Evolutionary conservation across 1,140 invertebrate genomes (phyloP).

Genomic region (Drosophila neocordata): DNA sequence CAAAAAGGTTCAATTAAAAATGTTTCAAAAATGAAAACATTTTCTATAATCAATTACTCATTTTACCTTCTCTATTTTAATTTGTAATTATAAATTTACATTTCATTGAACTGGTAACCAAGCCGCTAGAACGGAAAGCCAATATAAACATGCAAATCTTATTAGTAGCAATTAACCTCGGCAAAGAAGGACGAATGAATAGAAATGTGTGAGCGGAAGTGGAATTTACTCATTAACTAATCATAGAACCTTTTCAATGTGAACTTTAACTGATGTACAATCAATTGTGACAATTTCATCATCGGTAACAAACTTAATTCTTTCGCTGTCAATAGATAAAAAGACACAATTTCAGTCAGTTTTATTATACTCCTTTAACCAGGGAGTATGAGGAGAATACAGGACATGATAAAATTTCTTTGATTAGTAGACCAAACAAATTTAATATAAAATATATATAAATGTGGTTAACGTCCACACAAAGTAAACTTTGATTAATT

Average conservation of each 20-base stretch:
- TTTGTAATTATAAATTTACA: not conserved
- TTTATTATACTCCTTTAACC: too few relatives aligned
- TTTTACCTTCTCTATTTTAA: not conserved
- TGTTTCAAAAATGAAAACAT: too few relatives aligned
- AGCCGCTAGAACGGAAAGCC: not conserved
- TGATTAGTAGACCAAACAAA: not conserved
- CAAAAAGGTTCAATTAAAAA: not conserved
- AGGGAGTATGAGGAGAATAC: too few relatives aligned
- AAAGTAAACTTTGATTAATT: conserved; percentile 60
- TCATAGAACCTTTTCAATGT: not conserved
- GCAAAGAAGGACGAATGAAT: too few relatives aligned
- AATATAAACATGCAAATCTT: not conserved
- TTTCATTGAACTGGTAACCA: not conserved
- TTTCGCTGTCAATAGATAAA: too few relatives aligned
- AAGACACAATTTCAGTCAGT: too few relatives aligned
- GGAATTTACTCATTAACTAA: not conserved
- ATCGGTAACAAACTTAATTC: too few relatives aligned
- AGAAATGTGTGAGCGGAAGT: not conserved
- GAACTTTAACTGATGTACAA: not conserved
- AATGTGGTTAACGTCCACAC: conserved; percentile 35
- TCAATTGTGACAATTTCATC: too few relatives aligned
- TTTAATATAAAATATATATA: not conserved
- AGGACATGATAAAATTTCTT: not conserved
- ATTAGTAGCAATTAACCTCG: not conserved
- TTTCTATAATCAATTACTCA: not conserved